Conservation (phyloP, 2,888 invertebrate genomes). For the Nudaria mundana region DNA sequence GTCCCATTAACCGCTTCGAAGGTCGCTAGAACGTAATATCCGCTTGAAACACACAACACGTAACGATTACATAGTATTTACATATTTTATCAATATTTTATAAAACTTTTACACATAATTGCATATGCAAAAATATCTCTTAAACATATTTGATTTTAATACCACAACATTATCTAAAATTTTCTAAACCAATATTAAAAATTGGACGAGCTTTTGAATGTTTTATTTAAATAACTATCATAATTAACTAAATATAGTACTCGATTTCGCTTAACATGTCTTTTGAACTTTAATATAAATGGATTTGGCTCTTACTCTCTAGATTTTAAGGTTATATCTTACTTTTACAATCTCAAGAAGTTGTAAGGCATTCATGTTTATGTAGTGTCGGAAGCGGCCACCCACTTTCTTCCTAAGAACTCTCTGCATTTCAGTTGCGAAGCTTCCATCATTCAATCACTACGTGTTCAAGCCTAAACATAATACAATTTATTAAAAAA, state of each 20-base stretch:
- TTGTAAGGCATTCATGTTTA: conserved; percentile 7
- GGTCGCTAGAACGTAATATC: too few relatives aligned
- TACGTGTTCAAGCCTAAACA: conserved; percentile 12
- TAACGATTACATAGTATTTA: conserved; percentile 1
- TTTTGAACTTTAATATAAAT: too few relatives aligned
- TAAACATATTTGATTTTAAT: conserved; percentile 28
- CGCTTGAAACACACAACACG: neutral
- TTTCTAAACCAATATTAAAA: conserved; percentile 33
- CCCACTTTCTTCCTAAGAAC: conserved; percentile 30
- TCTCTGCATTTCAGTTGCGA: conserved; percentile 10
- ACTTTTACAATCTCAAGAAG: conserved; percentile 5
- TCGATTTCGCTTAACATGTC: too few relatives aligned
- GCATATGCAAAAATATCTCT: conserved; percentile 29
- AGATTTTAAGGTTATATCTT: neutral
- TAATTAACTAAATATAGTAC: neutral
- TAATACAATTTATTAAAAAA: conserved; percentile 1
- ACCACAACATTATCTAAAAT: conserved; percentile 19
- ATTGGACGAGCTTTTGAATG: neutral
- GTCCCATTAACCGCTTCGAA: too few relatives aligned
- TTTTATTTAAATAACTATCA: neutral
- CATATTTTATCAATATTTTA: neutral
- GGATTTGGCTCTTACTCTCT: too few relatives aligned
- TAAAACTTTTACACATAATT: conserved; percentile 1
- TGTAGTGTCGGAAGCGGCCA: conserved; percentile 24
- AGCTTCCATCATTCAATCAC: conserved; percentile 8